These are phyloP conservation scores for Istiophorus platypterus DNA, from an alignment of 2,113 vertebrate genomes.

Conservation along the genomic window DNA sequence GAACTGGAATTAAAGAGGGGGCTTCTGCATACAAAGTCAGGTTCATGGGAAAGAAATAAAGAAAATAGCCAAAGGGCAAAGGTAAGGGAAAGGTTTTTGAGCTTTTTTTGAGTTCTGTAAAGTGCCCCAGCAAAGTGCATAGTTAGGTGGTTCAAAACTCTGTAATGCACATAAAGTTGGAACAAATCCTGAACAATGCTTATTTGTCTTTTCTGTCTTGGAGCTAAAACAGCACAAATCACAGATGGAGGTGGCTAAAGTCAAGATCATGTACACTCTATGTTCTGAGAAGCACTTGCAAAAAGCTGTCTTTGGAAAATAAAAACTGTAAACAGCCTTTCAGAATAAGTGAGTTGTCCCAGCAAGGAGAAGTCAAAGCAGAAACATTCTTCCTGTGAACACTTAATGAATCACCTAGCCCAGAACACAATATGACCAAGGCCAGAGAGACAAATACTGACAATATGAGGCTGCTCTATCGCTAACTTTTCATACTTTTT, in stretches of 20 bases:
- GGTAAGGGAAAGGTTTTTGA: constrained; percentile 18
- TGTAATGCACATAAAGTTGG: neutral
- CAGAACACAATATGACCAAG: constrained; percentile 15
- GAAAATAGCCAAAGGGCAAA: neutral
- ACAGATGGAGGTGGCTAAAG: constrained; percentile 46
- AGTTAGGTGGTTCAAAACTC: constrained; percentile 6
- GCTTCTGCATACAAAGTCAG: neutral
- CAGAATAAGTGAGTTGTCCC: constrained; percentile 32
- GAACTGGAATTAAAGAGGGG: neutral
- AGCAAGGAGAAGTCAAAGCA: constrained; percentile 24
- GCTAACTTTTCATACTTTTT: neutral
- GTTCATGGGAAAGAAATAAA: constrained; percentile 5
- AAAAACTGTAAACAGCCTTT: constrained; percentile 37
- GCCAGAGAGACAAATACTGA: neutral
- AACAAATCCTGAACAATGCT: constrained; percentile 5
- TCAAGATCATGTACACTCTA: constrained; percentile 25
- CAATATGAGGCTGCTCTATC: neutral
- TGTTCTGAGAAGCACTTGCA: constrained; percentile 28
- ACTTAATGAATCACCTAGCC: constrained; percentile 8
- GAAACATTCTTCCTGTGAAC: neutral
- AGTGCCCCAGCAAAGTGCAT: neutral
- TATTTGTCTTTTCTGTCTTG: constrained; percentile 20
- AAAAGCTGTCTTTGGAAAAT: constrained; percentile 52
- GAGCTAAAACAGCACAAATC: constrained; percentile 36
- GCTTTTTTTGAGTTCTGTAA: neutral